Evolutionary conservation across 2,113 vertebrate genomes (phyloP).

Genomic region (Pluvianellus socialis): DNA sequence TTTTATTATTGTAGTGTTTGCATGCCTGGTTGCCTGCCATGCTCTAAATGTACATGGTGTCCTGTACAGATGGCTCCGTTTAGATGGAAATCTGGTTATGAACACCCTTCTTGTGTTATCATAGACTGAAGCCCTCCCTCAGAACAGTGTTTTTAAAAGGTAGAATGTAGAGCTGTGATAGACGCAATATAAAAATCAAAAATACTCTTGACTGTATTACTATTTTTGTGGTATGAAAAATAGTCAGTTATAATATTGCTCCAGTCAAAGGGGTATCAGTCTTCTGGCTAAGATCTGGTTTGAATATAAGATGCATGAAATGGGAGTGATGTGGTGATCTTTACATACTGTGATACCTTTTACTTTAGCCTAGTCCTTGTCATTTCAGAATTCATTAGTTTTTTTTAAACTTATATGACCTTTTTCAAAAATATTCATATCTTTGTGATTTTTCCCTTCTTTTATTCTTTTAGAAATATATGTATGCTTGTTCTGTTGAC

Average conservation of each 20-base stretch:
- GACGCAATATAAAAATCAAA: accelerated
- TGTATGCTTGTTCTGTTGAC: background rate
- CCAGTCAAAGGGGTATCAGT: background rate
- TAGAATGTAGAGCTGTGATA: background rate
- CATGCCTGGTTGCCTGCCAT: background rate
- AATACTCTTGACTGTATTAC: background rate
- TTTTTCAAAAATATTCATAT: background rate
- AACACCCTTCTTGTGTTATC: background rate
- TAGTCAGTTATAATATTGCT: background rate
- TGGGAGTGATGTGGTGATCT: background rate
- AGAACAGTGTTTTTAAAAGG: background rate
- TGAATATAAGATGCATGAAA: background rate
- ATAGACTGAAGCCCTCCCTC: background rate
- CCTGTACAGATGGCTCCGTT: background rate
- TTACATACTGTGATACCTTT: background rate
- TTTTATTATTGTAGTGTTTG: background rate
- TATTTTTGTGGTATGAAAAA: background rate
- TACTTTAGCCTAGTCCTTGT: background rate
- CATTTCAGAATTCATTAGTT: background rate
- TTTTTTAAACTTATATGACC: background rate
- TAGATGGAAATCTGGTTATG: background rate
- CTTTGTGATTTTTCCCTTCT: background rate
- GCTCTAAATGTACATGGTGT: background rate
- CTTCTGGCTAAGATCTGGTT: background rate
- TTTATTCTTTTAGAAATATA: background rate